Base-by-base conservation (phyloP, 2,113 vertebrate genomes). In the Cisticola juncidis region DNA sequence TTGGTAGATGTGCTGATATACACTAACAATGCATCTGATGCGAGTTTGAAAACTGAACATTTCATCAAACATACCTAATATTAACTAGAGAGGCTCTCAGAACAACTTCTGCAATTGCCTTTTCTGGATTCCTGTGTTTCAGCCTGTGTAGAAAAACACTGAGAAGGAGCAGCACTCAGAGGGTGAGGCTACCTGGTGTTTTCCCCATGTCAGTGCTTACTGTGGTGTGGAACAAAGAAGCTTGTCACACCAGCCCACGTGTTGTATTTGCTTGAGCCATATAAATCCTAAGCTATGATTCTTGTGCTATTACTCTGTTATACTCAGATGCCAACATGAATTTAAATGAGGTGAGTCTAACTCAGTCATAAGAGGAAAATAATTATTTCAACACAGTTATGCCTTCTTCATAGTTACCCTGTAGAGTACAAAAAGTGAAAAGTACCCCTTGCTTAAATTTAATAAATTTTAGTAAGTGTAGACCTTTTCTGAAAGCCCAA, bases 401-500 rank as follows among this genome's bases (percentile, higher is more conserved):
- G 44, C 12, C 51, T 86, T 58, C 42, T 50, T 82, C 51, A n/a
- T 28, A 48, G 64, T 66, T 81, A 74, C 14, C 12, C 64, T 48
- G 44, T 40, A 90, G 66, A 93, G 23, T 40, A 65, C 6, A 20
- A 24, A 45, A 88, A 85, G 80, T 65, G 68, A 7, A 57, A 82
- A 73, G 9, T 58, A 68, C 12, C 1, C 42, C 42, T 88, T 80
- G 20, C 29, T 82, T 86, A 68, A 92, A 84, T 58, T 79, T 51
- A 79, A 26, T 84, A 81, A 44, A 83, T 73, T 86, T 28, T 42
- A 62, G 54, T 69, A 73, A 82, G 42, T 4, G 11, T 29, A 89
- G 73, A 69, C 60, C 17, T 81, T 70, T 83, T 18, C 56, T 86
- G 64, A 90, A 91, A 93, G 82, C 62, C 33, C 57, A 73, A 40